Evolutionary conservation across 2,797 vertebrate genomes (phyloP).

Genomic region (Takifugu ocellatus): DNA sequence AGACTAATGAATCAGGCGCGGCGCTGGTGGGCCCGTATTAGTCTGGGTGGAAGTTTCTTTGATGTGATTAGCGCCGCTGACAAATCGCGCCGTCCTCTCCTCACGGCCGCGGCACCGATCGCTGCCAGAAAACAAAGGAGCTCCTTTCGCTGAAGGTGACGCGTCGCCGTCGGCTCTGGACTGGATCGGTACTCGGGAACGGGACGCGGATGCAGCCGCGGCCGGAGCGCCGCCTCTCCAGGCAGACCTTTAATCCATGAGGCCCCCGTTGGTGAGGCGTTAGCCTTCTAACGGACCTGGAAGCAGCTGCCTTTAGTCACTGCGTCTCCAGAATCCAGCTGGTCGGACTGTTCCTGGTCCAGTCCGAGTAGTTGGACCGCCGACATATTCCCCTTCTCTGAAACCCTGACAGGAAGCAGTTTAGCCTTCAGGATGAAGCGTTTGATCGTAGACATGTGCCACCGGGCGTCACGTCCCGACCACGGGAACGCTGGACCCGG

Average conservation of each 20-base stretch:
- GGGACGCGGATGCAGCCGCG: too few relatives aligned
- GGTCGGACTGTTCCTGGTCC: neutral
- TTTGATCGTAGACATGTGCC: slow-evolving; percentile 21
- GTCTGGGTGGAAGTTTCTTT: slow-evolving; percentile 68
- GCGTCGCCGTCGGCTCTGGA: slow-evolving; percentile 6
- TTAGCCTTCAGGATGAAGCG: slow-evolving; percentile 2
- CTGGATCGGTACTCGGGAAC: neutral
- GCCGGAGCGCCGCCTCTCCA: too few relatives aligned
- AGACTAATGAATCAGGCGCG: slow-evolving; percentile 72
- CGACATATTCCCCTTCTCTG: slow-evolving; percentile 5
- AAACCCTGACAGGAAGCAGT: slow-evolving; percentile 6
- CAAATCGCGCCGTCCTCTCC: slow-evolving; percentile 72
- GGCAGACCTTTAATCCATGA: too few relatives aligned
- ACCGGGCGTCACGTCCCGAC: slow-evolving; percentile 32
- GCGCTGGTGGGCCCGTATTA: slow-evolving; percentile 69
- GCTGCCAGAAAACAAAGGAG: slow-evolving; percentile 66
- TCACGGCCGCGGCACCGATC: slow-evolving; percentile 66
- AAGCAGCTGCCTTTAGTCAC: too few relatives aligned
- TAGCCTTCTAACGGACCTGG: too few relatives aligned
- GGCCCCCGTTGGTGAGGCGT: too few relatives aligned
- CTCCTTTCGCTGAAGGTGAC: slow-evolving; percentile 39
- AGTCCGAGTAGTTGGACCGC: slow-evolving; percentile 4
- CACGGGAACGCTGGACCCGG: slow-evolving; percentile 43
- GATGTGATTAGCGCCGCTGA: slow-evolving; percentile 75
- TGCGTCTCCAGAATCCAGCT: neutral